Conservation (phyloP, 2,888 invertebrate species). For the Drosophila anomalata region DNA sequence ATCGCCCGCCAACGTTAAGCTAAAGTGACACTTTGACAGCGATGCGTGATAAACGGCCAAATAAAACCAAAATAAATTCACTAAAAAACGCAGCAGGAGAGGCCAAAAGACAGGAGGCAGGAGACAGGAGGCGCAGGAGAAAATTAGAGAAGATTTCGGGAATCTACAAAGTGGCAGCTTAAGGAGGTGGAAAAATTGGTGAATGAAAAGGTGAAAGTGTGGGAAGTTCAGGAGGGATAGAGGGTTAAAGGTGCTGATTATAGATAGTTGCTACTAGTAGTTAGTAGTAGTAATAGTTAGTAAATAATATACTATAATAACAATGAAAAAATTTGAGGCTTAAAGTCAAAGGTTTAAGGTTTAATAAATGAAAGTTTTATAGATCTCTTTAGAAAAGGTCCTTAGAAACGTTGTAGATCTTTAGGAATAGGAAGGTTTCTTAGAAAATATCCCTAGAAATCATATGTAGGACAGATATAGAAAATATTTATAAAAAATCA, state of each 20-base stretch:
- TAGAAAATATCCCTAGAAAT: too few relatives aligned
- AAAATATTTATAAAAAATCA: too few relatives aligned
- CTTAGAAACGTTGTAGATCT: too few relatives aligned
- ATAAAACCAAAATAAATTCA: constrained; percentile 29
- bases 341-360: too few relatives aligned
- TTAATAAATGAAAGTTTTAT: too few relatives aligned
- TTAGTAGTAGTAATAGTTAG: background rate
- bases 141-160: constrained; percentile 1
- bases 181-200: background rate
- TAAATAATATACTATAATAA: background rate
- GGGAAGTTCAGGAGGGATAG: background rate
- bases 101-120: too few relatives aligned
- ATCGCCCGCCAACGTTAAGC: constrained; percentile 73
- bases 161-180: background rate
- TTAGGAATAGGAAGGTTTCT: too few relatives aligned
- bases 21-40: constrained; percentile 82
- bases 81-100: background rate
- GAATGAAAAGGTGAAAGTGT: background rate
- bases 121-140: background rate
- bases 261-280: background rate
- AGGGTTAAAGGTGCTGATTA: background rate
- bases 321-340: too few relatives aligned
- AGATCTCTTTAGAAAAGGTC: too few relatives aligned
- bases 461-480: too few relatives aligned
- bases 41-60: constrained; percentile 82